These are phyloP conservation scores for Procavia capensis DNA, from an alignment of 2,113 vertebrate species.

Conservation along the genomic window DNA sequence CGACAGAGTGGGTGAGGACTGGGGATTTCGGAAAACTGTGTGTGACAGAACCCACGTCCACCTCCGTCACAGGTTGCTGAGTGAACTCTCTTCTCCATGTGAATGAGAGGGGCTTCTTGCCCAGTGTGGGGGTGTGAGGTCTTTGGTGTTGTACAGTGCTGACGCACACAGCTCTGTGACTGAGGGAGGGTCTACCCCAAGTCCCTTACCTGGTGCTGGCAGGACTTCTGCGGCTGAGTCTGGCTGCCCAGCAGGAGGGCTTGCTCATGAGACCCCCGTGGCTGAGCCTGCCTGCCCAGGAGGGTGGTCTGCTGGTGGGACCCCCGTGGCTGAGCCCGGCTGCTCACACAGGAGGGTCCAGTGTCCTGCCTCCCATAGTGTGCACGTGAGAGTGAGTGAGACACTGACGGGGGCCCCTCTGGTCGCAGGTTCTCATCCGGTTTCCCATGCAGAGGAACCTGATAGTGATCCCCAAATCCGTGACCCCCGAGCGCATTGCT, in stretches of 20 bases:
- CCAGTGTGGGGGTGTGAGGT: fast-evolving
- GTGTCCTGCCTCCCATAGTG: fast-evolving
- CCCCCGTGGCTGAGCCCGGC: neutral
- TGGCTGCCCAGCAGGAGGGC: neutral
- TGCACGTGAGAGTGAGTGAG: neutral
- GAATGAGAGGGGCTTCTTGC: too few relatives aligned
- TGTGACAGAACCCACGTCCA: too few relatives aligned
- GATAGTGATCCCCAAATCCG: slow-evolving; percentile 95
- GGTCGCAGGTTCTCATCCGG: slow-evolving; percentile 93
- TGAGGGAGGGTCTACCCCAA: neutral
- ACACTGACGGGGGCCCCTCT: fast-evolving
- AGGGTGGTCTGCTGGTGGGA: neutral
- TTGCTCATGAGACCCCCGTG: neutral
- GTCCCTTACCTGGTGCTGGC: neutral
- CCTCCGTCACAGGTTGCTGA: neutral
- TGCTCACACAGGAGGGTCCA: neutral
- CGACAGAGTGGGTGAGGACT: neutral
- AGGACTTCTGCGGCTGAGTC: neutral
- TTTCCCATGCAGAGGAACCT: slow-evolving; percentile 95
- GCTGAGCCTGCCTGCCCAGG: neutral
- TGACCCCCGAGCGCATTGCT: slow-evolving; percentile 93
- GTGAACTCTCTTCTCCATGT: neutral
- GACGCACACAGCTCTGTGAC: fast-evolving
- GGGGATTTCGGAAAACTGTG: neutral
- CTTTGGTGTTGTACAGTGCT: neutral